phyloP scores from a whole-genome alignment of 1,140 invertebrate species.

The Pogonomyrmex barbatus region DNA sequence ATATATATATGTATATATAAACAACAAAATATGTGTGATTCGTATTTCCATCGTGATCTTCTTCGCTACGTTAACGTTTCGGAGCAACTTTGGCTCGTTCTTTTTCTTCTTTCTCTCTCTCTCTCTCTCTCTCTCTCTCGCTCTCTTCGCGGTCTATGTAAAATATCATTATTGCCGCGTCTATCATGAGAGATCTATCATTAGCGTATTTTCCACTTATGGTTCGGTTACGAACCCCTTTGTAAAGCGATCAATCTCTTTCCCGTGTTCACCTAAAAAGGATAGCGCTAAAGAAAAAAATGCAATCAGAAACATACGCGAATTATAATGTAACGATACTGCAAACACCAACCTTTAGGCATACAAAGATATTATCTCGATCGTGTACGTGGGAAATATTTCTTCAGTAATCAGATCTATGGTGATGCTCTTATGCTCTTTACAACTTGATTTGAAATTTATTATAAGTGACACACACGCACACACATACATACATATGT shows the following conservation, averaged over 20 bases:
- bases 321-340: slow-evolving; percentile 28
- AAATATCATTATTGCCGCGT: slow-evolving; percentile 31
- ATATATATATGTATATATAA: slow-evolving; percentile 28
- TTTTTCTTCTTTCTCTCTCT: too few relatives aligned
- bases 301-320: slow-evolving; percentile 48
- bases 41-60: slow-evolving; percentile 19
- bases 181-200: slow-evolving; percentile 5
- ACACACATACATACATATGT: not conserved
- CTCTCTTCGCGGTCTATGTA: slow-evolving; percentile 1
- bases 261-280: slow-evolving; percentile 7
- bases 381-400: not conserved
- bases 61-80: slow-evolving; percentile 33
- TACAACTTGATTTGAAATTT: slow-evolving; percentile 37
- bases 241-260: slow-evolving; percentile 18
- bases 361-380: slow-evolving; percentile 26
- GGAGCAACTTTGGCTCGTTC: not conserved
- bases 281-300: slow-evolving; percentile 48
- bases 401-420: slow-evolving; percentile 12
- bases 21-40: slow-evolving; percentile 62
- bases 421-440: slow-evolving; percentile 30
- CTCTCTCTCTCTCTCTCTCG: not conserved
- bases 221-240: slow-evolving; percentile 4
- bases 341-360: slow-evolving; percentile 42
- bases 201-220: slow-evolving; percentile 5
- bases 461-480: slow-evolving; percentile 3